phyloP scores from a whole-genome alignment of 2,113 vertebrate genomes.

The Ctenodactylus gundi region DNA sequence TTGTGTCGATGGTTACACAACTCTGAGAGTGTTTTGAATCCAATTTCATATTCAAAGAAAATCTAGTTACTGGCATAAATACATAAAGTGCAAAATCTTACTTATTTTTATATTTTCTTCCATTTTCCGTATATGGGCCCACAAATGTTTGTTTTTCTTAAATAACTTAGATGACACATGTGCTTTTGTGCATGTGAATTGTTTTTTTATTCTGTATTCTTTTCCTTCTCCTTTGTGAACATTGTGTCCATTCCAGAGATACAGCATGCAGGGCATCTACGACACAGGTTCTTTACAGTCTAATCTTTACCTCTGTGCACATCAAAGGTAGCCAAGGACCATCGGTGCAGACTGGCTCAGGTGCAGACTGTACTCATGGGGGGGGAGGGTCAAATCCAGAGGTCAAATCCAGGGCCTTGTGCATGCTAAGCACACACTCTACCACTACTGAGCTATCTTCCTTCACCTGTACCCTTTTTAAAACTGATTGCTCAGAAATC shows the following conservation, averaged over 20 bases:
- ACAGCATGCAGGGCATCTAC: neutral
- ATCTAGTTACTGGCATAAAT: slow-evolving; percentile 12
- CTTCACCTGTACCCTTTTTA: neutral
- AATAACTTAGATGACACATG: neutral
- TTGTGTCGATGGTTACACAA: no score
- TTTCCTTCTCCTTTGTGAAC: neutral
- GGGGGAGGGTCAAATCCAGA: neutral
- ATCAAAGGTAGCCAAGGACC: neutral
- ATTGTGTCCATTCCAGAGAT: neutral
- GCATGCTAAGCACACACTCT: neutral
- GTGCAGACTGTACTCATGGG: neutral
- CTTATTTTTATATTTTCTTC: slow-evolving; percentile 17
- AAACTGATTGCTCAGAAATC: neutral
- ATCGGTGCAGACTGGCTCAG: neutral
- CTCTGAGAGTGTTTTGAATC: no score
- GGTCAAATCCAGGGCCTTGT: neutral
- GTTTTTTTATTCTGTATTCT: slow-evolving; percentile 10
- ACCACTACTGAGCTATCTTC: neutral
- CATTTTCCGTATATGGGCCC: neutral
- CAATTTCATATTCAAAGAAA: slow-evolving; percentile 1
- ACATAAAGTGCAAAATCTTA: neutral
- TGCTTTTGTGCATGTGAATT: neutral
- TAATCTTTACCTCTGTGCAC: neutral
- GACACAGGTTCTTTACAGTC: neutral
- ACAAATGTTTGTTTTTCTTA: neutral